Percentiles rank a stretch among this genome's conserved stretches.
phyloP scores from a whole-genome alignment of 1,140 invertebrate species.

The Habropoda laboriosa region DNA sequence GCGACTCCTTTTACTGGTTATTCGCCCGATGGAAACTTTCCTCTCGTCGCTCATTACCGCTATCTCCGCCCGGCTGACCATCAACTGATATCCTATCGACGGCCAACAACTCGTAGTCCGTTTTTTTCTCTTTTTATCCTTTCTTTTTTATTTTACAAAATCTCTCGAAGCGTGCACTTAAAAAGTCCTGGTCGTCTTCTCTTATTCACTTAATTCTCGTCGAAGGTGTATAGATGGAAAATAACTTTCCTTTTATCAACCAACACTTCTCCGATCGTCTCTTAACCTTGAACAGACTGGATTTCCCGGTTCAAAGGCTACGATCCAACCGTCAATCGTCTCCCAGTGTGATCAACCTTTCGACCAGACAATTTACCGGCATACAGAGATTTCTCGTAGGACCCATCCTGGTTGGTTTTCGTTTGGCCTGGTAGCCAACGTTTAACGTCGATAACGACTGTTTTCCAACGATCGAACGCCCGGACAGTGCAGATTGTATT shows the following conservation, averaged over 20 bases:
- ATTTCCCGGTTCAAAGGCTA: neutral
- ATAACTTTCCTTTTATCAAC: neutral
- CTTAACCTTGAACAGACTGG: neutral
- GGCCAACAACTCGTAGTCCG: constrained; percentile 47
- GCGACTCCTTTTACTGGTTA: constrained; percentile 67
- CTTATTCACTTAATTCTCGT: constrained; percentile 10
- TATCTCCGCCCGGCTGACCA: constrained; percentile 71
- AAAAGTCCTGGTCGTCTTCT: neutral
- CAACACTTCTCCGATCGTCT: neutral
- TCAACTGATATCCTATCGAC: constrained; percentile 72
- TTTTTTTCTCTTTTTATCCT: no score
- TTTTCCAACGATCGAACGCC: constrained; percentile 70
- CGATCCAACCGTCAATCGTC: neutral
- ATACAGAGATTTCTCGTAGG: neutral
- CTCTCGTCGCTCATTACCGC: constrained; percentile 71
- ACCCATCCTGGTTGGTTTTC: constrained; percentile 3
- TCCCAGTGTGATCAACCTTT: neutral
- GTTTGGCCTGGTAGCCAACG: constrained; percentile 24
- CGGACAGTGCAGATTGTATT: constrained; percentile 77
- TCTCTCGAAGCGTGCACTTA: constrained; percentile 27
- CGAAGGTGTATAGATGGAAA: constrained; percentile 8
- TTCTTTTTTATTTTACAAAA: no score
- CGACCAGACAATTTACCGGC: no score
- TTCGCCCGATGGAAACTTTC: constrained; percentile 75
- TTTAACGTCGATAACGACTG: constrained; percentile 45